Conservation (phyloP, 1,140 invertebrate genomes). For the Pseudachorutes palmiensis region DNA sequence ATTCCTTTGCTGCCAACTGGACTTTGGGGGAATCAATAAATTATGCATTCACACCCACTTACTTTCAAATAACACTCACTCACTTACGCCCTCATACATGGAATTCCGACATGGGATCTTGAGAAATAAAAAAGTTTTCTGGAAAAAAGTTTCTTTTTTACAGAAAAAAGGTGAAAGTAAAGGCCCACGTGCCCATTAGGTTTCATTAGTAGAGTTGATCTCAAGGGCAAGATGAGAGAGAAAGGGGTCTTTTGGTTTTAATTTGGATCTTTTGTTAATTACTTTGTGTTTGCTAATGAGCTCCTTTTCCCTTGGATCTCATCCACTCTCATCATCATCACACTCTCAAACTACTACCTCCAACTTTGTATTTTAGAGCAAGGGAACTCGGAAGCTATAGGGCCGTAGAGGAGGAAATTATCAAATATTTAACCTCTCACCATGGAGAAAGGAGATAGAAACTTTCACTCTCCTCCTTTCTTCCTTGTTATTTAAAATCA, state of each 20-base stretch:
- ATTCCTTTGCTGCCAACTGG: background rate
- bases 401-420: background rate
- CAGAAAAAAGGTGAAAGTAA: too few relatives aligned
- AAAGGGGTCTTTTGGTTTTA: background rate
- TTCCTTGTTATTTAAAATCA: too few relatives aligned
- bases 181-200: background rate
- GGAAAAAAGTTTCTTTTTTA: too few relatives aligned
- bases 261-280: constrained; percentile 2
- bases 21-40: background rate
- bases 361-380: background rate
- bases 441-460: background rate
- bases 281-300: constrained; percentile 1
- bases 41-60: background rate
- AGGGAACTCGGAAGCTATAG: background rate
- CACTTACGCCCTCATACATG: background rate
- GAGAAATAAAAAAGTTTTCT: too few relatives aligned
- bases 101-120: too few relatives aligned
- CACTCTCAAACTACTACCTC: background rate
- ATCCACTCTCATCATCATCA: background rate
- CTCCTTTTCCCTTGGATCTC: background rate
- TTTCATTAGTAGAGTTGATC: background rate
- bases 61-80: background rate
- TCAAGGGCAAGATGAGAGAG: too few relatives aligned
- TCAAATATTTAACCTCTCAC: background rate
- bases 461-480: background rate